Evolutionary conservation across 2,888 invertebrate genomes (phyloP).

Genomic region (Caenorhabditis sp.): DNA sequence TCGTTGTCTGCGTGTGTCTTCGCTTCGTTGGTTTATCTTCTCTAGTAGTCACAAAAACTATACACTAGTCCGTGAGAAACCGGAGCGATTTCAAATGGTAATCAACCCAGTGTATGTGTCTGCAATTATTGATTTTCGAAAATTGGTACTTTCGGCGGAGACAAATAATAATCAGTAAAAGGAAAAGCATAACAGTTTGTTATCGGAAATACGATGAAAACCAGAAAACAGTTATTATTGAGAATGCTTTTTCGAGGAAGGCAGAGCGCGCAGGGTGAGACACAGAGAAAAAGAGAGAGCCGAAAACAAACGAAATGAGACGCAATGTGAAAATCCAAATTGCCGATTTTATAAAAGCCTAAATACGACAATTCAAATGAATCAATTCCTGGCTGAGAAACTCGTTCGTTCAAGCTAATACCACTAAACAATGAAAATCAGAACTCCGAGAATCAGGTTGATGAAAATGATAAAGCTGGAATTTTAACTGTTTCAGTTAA

Average conservation of each 20-base stretch:
- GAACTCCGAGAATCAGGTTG: too few relatives aligned
- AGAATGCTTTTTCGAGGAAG: conserved; percentile 3
- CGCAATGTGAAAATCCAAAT: conserved; percentile 26
- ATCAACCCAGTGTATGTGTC: conserved; percentile 51
- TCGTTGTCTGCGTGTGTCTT: not conserved
- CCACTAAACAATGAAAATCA: not conserved
- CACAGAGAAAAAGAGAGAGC: conserved; percentile 12
- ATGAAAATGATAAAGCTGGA: too few relatives aligned
- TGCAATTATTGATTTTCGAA: conserved; percentile 45
- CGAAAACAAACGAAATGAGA: conserved; percentile 43
- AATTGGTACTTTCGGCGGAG: not conserved
- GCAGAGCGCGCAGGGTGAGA: not conserved
- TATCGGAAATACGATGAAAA: not conserved
- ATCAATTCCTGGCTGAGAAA: not conserved
- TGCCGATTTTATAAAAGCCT: not conserved
- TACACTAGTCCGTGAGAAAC: conserved; percentile 35
- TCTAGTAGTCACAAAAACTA: not conserved
- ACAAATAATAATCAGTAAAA: not conserved
- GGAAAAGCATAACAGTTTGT: not conserved
- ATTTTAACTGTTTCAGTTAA: not conserved
- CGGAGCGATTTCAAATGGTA: conserved; percentile 46
- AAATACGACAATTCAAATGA: too few relatives aligned
- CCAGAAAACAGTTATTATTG: conserved; percentile 9
- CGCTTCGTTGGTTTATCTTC: conserved; percentile 10
- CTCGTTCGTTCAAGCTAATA: not conserved